phyloP scores from a whole-genome alignment of 2,888 invertebrate genomes.

The Oasisia sp. region DNA sequence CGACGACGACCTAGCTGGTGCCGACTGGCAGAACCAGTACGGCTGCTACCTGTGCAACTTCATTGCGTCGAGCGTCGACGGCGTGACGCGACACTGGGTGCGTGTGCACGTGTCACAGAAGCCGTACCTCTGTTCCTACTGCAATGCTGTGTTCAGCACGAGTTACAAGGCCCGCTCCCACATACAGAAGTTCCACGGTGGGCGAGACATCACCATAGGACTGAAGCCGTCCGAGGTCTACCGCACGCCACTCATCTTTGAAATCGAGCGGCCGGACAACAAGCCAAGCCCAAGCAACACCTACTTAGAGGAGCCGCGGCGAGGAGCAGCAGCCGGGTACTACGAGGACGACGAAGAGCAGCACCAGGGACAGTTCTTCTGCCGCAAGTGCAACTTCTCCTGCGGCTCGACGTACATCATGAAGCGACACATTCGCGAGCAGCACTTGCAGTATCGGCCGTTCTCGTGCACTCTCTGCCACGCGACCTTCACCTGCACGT shows the following conservation, averaged over 20 bases:
- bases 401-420: conserved; percentile 8
- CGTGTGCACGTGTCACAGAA: conserved; percentile 31
- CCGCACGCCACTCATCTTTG: conserved; percentile 20
- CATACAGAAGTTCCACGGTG: conserved; percentile 26
- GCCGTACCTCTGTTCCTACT: conserved; percentile 36
- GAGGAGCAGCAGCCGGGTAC: background rate
- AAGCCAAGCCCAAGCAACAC: background rate
- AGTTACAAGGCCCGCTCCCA: conserved; percentile 32
- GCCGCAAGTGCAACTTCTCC: background rate
- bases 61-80: background rate
- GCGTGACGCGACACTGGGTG: conserved; percentile 32
- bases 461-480: conserved; percentile 23
- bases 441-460: conserved; percentile 24
- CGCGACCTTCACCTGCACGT: conserved; percentile 21
- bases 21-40: background rate
- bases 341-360: background rate
- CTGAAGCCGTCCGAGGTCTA: conserved; percentile 32
- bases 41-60: background rate
- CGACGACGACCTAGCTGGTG: background rate
- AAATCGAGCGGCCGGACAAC: conserved; percentile 13
- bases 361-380: background rate
- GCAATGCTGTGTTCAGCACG: conserved; percentile 29
- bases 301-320: background rate
- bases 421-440: conserved; percentile 25
- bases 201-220: conserved; percentile 24